Evolutionary conservation across 2,888 invertebrate species (phyloP).

Genomic region (Galeopsomyia nigrocyanea): DNA sequence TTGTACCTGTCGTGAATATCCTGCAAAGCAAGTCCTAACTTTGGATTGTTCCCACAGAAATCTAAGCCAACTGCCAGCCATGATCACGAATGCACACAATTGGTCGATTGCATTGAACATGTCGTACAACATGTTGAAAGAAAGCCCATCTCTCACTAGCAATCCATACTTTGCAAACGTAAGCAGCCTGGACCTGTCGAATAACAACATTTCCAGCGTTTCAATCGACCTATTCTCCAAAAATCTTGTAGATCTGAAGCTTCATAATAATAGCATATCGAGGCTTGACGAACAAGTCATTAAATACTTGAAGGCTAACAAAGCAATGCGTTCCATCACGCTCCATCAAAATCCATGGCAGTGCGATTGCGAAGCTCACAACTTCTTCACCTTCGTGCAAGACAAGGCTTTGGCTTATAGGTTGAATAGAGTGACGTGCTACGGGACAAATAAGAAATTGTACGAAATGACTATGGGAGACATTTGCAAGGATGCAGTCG

Average conservation of each 20-base stretch:
- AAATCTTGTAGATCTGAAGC: constrained; percentile 19
- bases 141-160: constrained; percentile 60
- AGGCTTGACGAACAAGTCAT: constrained; percentile 12
- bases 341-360: constrained; percentile 77
- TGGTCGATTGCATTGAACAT: constrained; percentile 67
- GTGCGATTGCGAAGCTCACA: constrained; percentile 77
- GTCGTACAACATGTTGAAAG: constrained; percentile 67
- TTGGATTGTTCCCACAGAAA: constrained; percentile 72
- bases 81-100: constrained; percentile 54
- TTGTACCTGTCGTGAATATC: constrained; percentile 71
- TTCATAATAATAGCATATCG: constrained; percentile 33
- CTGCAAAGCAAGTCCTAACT: constrained; percentile 68
- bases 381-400: constrained; percentile 73
- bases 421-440: constrained; percentile 28
- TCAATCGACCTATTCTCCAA: background rate
- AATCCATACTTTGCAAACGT: constrained; percentile 69
- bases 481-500: constrained; percentile 27
- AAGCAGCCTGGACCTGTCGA: constrained; percentile 69
- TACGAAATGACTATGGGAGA: constrained; percentile 41
- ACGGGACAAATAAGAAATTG: background rate
- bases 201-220: constrained; percentile 65
- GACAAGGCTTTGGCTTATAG: constrained; percentile 54
- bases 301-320: constrained; percentile 50
- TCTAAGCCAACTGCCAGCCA: constrained; percentile 68
- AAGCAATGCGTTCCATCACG: constrained; percentile 65